Evolutionary conservation across 2,888 invertebrate species (phyloP).

Genomic region (Stictocephala bisonia): DNA sequence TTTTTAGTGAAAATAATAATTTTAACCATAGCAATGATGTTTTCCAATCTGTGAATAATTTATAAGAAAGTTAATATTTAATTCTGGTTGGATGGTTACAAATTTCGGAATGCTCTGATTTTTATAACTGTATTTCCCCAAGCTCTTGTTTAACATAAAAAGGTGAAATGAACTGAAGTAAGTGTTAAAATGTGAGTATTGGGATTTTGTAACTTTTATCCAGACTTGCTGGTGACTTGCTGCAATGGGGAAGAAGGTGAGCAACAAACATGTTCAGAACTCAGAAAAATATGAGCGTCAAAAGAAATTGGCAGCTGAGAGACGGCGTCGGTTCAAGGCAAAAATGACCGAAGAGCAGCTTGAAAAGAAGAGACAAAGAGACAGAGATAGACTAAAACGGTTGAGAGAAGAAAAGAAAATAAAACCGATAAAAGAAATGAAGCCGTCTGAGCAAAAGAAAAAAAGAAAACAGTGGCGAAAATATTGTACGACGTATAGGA

Average conservation of each 20-base stretch:
- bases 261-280: conserved; percentile 12
- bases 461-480: background rate
- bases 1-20: no score
- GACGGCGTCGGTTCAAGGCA: conserved; percentile 22
- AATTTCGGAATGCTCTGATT: no score
- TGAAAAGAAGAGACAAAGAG: conserved; percentile 23
- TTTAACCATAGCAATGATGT: no score
- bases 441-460: background rate
- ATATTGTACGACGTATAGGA: background rate
- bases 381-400: conserved; percentile 20
- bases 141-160: no score
- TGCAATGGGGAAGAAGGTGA: conserved; percentile 27
- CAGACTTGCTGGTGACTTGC: no score
- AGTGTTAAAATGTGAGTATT: no score
- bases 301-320: conserved; percentile 24
- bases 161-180: no score
- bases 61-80: no score
- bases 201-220: background rate
- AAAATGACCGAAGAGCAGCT: conserved; percentile 28
- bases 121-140: no score
- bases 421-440: conserved; percentile 15
- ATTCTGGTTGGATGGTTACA: no score
- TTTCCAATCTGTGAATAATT: no score
- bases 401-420: conserved; percentile 34
- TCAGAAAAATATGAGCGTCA: conserved; percentile 22